Evolutionary conservation across 1,140 invertebrate genomes (phyloP).

Genomic region (Thrips palmi): DNA sequence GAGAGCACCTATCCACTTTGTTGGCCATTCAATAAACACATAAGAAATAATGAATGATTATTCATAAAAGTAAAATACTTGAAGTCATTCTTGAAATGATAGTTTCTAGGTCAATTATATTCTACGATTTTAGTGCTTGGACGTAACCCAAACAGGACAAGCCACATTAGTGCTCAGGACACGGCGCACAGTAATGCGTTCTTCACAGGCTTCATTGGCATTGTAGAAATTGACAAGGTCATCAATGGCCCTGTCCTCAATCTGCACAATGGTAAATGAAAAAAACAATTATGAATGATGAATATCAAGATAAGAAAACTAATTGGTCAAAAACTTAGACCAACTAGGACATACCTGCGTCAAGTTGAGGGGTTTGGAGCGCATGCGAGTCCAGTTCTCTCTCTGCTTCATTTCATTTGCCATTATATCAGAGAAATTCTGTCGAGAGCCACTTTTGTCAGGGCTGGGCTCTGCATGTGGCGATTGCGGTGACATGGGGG

Average conservation of each 20-base stretch:
- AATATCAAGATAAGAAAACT: slow-evolving; percentile 3
- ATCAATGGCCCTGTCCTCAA: slow-evolving; percentile 55
- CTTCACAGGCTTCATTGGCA: slow-evolving; percentile 34
- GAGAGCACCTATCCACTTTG: too few species aligned
- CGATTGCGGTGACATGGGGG: too few species aligned
- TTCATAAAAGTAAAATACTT: too few species aligned
- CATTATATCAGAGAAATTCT: slow-evolving; percentile 32
- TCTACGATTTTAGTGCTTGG: slow-evolving; percentile 8
- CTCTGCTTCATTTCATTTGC: slow-evolving; percentile 37
- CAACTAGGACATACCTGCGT: slow-evolving; percentile 39
- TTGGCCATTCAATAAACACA: too few species aligned
- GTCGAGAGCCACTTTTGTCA: too few species aligned
- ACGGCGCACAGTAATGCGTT: slow-evolving; percentile 39
- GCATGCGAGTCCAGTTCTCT: slow-evolving; percentile 35
- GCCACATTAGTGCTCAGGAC: slow-evolving; percentile 17
- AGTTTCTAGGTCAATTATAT: too few species aligned
- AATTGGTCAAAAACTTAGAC: background rate
- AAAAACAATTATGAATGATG: slow-evolving; percentile 7
- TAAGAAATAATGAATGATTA: too few species aligned
- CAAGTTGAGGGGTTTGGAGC: slow-evolving; percentile 36
- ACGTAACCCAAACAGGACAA: slow-evolving; percentile 13
- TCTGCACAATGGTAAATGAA: slow-evolving; percentile 24
- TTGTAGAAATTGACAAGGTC: slow-evolving; percentile 45
- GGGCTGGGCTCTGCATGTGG: too few species aligned
- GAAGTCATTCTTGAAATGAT: too few species aligned